Percentiles rank a stretch among this genome's conserved stretches.
phyloP scores from a whole-genome alignment of 2,888 invertebrate genomes.

The Phanerotoma sp. region DNA sequence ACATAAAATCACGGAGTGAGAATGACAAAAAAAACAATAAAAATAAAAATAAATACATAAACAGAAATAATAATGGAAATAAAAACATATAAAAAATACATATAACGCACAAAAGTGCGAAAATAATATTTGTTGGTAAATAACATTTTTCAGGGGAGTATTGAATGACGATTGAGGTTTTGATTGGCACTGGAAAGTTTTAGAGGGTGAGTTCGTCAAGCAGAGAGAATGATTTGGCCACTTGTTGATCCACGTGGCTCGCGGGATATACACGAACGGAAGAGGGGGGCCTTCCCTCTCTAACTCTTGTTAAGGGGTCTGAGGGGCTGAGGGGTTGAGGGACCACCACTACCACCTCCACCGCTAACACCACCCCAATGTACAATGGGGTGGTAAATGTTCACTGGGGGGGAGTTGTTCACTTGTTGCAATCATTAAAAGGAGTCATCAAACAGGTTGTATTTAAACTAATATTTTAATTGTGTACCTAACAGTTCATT shows the following conservation, averaged over 20 bases:
- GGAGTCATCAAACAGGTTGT: conserved; percentile 56
- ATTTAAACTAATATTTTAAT: background rate
- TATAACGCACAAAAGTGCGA: too few species aligned
- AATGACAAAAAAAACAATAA: too few species aligned
- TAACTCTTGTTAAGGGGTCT: background rate
- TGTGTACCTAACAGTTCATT: too few species aligned
- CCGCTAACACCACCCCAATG: too few species aligned
- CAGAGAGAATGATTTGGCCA: conserved; percentile 52
- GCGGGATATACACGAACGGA: conserved; percentile 9
- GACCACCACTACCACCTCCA: too few species aligned
- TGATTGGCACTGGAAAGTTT: conserved; percentile 1
- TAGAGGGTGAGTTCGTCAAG: conserved; percentile 7
- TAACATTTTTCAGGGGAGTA: too few species aligned
- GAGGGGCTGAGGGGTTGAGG: conserved; percentile 28
- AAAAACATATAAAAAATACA: too few species aligned
- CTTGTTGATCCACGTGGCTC: conserved; percentile 47
- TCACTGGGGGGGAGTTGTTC: conserved; percentile 26
- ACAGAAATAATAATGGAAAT: background rate
- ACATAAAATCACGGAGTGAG: too few species aligned
- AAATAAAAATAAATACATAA: too few species aligned
- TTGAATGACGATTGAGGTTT: background rate
- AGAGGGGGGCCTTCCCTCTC: conserved; percentile 9
- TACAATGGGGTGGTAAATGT: conserved; percentile 27
- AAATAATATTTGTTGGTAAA: too few species aligned
- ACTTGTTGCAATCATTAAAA: conserved; percentile 57